Evolutionary conservation across 1,140 invertebrate genomes (phyloP).

Genomic region (Lepeophtheirus salmonis): DNA sequence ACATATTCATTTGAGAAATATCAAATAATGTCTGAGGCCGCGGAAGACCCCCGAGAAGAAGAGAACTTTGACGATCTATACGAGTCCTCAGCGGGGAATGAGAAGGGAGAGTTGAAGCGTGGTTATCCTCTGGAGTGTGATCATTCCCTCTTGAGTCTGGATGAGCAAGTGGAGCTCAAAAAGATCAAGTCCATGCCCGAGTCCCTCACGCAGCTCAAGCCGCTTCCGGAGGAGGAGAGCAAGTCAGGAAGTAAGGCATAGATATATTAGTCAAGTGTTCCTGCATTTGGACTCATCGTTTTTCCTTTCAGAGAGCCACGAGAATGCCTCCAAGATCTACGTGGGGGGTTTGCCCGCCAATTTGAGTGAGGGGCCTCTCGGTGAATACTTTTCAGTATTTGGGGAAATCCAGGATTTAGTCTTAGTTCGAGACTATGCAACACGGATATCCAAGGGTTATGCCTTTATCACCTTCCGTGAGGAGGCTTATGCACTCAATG

Average conservation of each 20-base stretch:
- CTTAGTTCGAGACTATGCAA: neutral
- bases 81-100: neutral
- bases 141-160: neutral
- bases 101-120: no score
- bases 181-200: neutral
- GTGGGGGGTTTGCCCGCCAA: neutral
- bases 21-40: no score
- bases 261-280: neutral
- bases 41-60: no score
- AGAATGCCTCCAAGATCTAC: no score
- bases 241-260: neutral
- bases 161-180: neutral
- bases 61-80: neutral
- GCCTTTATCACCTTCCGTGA: neutral
- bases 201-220: neutral
- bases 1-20: no score
- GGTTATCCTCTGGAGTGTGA: neutral
- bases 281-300: no score
- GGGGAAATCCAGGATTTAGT: neutral
- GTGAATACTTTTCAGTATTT: neutral
- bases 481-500: neutral
- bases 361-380: neutral
- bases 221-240: neutral
- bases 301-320: no score
- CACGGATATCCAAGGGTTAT: neutral